Base-by-base conservation (phyloP, 2,888 invertebrate species). In the Pyrgus malvae region DNA sequence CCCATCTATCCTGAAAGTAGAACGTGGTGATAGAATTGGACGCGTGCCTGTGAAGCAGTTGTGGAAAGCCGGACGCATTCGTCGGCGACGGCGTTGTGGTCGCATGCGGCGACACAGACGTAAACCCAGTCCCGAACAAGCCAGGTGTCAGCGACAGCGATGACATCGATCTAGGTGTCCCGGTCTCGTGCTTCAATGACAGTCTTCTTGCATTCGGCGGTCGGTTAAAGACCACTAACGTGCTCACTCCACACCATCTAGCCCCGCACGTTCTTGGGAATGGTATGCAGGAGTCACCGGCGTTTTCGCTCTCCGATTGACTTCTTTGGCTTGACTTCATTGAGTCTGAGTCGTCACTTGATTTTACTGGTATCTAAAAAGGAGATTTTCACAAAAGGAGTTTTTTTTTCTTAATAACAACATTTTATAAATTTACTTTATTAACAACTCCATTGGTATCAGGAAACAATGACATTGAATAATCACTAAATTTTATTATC, bases 221-320 rank as follows among this genome's bases (percentile, higher is more conserved):
- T 46, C 96, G 92, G 45, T 95, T 95, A 83, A 98, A 98, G 63
- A 96, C 96, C 0, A 97, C 97, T 55, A 99, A 83, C 51, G 94
- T 92, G 69, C 96, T 96, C 16, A 95, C 95, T 19, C 95, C 95
- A 80, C 96, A 97, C 91, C 98, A 99, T 68, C 95, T 94, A 0
- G 97, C 98, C 0, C 98, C 98, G 7, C 97, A 97, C 0, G 98
- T 98, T 49, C 97, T 91, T 0, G 98, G 98, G 80, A 98, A 99
- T 0, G 98, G 98, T 64, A 99, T 96, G 74, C 96, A 96, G 5
- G 96, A 94, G 71, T 96, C 96, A 25, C 92, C 90, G 0, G 90
- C 90, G 60, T 88, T 88, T 59, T 89, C 90, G 59, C 89, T 83
- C 57, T 90, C 90, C 0, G 90, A 90, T 58, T 88, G 86, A 65